Base-by-base conservation (phyloP, 1,140 invertebrate genomes). In the Pachypsylla venusta region DNA sequence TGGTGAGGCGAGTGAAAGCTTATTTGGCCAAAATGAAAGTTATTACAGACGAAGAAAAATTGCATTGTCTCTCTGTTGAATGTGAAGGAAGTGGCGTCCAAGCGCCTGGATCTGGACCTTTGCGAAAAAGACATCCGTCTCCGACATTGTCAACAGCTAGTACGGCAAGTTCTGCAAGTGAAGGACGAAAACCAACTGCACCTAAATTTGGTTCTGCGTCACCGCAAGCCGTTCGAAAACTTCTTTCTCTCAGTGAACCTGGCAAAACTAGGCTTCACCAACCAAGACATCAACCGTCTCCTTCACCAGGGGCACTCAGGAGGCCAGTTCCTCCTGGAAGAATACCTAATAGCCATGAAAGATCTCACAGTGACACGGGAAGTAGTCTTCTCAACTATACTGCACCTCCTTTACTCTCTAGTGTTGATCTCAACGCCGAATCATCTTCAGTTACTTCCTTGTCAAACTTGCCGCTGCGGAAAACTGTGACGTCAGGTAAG, bases 1-100 rank as follows among this genome's bases (percentile, higher is more conserved):
- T 98, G 94, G 90, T 94, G 16, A 77, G 93, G 5, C 76, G 93
- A 53, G 94, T 98, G 0, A 96, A 96, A 71, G 89, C 94, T 0
- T 98, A 99, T 73, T 74, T 98, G 26, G 85, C 85, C 42, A 88
- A 93, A 67, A 83, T 98, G 76, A 86, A 91, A 67, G 88, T 94
- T 1, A 85, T 88, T 60, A 88, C 83, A 12, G 90, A 97, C 70
- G 95, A 99, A 72, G 86, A 90, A 62, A 79, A 85, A 62, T 73
- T 98, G 54, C 89, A 93, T 64, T 81, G 82, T 53, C 75, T 98
- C 64, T 97, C 93, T 1, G 71, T 90, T 20, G 85, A 91, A 64
- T 97, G 94, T 70, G 95, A 99, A 68, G 81, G 84, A 1, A 72
- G 74, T 14, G 79, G 80, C 35, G 79, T 83, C 2, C 71, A 74